phyloP scores from a whole-genome alignment of 2,113 vertebrate genomes.

The Pseudorectes ferrugineus region DNA sequence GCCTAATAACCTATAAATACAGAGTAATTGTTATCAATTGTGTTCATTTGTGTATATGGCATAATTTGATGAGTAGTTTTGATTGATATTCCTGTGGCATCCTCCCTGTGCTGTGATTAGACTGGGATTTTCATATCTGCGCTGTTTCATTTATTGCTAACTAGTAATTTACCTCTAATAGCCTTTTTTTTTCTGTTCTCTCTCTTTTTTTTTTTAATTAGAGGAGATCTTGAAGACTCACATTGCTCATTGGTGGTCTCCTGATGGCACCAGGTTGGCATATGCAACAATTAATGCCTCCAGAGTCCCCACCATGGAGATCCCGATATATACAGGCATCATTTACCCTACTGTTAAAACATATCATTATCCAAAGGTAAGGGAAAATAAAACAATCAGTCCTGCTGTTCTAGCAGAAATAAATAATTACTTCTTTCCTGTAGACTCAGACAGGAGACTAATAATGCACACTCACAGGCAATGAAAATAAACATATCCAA shows the following conservation, averaged over 20 bases:
- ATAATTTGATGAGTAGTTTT: conserved; percentile 14
- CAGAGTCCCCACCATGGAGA: conserved; percentile 91
- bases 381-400: not conserved
- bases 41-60: conserved; percentile 6
- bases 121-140: not conserved
- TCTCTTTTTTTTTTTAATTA: conserved; percentile 47
- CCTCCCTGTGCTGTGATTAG: not conserved
- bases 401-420: not conserved
- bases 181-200: not conserved
- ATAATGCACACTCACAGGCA: not conserved
- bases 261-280: conserved; percentile 88
- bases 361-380: conserved; percentile 96
- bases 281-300: conserved; percentile 95
- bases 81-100: not conserved
- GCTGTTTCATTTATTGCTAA: not conserved
- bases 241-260: conserved; percentile 97
- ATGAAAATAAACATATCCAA: not conserved
- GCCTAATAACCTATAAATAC: conserved; percentile 11
- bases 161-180: not conserved
- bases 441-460: not conserved
- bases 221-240: conserved; percentile 94
- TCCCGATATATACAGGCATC: conserved; percentile 85
- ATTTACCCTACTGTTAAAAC: conserved; percentile 85
- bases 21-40: conserved; percentile 9
- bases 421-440: not conserved